Evolutionary conservation across 2,113 vertebrate genomes (phyloP).

Genomic region (Chionodraco myersi): DNA sequence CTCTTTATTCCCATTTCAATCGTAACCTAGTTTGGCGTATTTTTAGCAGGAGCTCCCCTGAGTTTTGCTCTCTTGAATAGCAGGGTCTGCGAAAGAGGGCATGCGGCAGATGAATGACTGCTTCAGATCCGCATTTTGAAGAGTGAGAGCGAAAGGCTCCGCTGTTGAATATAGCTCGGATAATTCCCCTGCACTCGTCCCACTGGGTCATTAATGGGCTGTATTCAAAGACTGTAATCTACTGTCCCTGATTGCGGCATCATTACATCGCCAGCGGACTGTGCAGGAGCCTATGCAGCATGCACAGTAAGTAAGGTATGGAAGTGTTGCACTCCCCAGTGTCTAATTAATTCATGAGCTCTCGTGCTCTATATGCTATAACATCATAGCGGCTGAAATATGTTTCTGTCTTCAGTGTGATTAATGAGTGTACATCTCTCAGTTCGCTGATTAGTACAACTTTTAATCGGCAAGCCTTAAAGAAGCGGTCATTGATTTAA

Average conservation of each 20-base stretch:
- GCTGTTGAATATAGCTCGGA: constrained; percentile 57
- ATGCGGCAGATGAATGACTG: constrained; percentile 63
- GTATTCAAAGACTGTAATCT: constrained; percentile 60
- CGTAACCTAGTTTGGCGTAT: constrained; percentile 76
- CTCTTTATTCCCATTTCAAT: constrained; percentile 51
- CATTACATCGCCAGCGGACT: constrained; percentile 30
- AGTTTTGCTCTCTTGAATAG: constrained; percentile 67
- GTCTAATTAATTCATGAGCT: constrained; percentile 65
- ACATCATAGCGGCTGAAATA: constrained; percentile 17
- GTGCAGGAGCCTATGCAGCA: constrained; percentile 24
- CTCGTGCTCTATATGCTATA: constrained; percentile 16
- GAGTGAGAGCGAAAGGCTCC: constrained; percentile 43
- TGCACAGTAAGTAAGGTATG: constrained; percentile 42
- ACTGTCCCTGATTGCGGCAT: constrained; percentile 36
- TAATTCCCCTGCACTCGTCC: constrained; percentile 42
- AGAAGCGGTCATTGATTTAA: constrained; percentile 18
- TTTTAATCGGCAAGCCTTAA: constrained; percentile 9
- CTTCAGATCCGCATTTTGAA: constrained; percentile 49
- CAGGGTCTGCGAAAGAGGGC: constrained; percentile 54
- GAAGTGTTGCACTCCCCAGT: constrained; percentile 1
- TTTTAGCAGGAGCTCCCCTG: constrained; percentile 71
- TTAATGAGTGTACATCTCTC: constrained; percentile 18
- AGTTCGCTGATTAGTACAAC: constrained; percentile 10
- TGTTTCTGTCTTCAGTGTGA: constrained; percentile 27
- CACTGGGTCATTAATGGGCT: constrained; percentile 49